Percentiles rank a stretch among this genome's conserved stretches.
phyloP scores from a whole-genome alignment of 2,113 vertebrate species.

The Pteruthius melanotis region DNA sequence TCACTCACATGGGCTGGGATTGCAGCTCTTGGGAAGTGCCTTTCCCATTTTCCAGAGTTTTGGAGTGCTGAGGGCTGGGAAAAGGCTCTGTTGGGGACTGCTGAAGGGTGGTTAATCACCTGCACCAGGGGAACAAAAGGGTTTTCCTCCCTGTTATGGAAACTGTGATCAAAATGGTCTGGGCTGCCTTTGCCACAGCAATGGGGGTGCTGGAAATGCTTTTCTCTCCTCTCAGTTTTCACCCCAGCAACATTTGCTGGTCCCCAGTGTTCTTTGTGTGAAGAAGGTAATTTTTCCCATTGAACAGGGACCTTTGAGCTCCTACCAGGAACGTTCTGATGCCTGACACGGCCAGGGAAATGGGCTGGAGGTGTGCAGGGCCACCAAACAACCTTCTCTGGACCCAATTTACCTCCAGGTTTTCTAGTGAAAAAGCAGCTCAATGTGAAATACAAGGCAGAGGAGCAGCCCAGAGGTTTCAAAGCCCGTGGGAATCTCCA shows the following conservation, averaged over 20 bases:
- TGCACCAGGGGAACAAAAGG: not conserved
- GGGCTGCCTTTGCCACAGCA: not conserved
- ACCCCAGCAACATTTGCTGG: not conserved
- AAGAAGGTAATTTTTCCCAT: not conserved
- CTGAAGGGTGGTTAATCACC: not conserved
- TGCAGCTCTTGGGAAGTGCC: not conserved
- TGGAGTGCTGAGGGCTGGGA: not conserved
- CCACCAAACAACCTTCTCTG: not conserved
- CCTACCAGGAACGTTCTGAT: not conserved
- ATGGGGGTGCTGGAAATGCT: not conserved
- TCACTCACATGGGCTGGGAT: not conserved
- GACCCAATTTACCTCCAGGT: not conserved
- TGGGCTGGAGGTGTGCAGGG: fast-evolving
- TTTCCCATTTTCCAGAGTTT: not conserved
- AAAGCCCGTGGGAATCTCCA: not conserved
- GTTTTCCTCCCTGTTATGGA: not conserved
- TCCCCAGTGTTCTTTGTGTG: not conserved
- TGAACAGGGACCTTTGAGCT: not conserved
- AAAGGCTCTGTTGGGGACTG: not conserved
- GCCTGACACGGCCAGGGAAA: not conserved
- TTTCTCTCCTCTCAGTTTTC: not conserved
- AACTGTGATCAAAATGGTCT: not conserved
- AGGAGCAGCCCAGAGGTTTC: not conserved
- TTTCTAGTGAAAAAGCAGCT: not conserved
- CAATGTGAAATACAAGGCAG: not conserved